Evolutionary conservation across 2,888 invertebrate genomes (phyloP).

Genomic region (Polymixis lichenea): DNA sequence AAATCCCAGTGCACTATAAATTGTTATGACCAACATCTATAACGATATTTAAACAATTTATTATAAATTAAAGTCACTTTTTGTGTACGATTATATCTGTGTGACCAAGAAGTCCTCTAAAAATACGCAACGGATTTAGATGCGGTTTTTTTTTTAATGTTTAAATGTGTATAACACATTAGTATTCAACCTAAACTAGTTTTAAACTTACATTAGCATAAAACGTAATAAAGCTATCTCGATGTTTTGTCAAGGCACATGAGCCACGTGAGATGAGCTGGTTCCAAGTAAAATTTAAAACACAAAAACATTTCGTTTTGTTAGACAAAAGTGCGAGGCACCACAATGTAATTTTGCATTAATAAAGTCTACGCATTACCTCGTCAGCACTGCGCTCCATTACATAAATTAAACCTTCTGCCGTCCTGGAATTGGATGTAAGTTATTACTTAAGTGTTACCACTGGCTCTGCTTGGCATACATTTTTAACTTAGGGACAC

Average conservation of each 20-base stretch:
- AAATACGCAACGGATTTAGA: not conserved
- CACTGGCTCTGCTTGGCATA: not conserved
- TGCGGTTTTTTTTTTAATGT: not conserved
- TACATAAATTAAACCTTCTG: constrained; percentile 31
- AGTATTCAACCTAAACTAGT: too few species aligned
- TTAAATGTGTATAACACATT: too few species aligned
- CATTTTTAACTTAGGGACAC: not conserved
- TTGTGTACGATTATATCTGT: not conserved
- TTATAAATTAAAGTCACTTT: not conserved
- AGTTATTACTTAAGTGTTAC: not conserved
- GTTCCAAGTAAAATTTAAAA: not conserved
- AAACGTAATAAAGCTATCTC: too few species aligned
- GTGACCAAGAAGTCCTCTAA: not conserved
- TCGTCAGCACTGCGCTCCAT: constrained; percentile 20
- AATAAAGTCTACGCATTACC: not conserved
- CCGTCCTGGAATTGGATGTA: not conserved
- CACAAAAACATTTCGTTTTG: not conserved
- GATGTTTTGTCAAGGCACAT: not conserved
- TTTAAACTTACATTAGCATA: not conserved
- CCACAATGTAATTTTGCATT: too few species aligned
- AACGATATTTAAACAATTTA: not conserved
- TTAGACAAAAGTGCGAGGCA: not conserved
- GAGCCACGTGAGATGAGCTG: accelerated
- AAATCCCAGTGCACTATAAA: not conserved
- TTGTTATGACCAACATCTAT: not conserved